Conservation (phyloP, 2,888 invertebrate genomes). For the Lacanobia oleracea region DNA sequence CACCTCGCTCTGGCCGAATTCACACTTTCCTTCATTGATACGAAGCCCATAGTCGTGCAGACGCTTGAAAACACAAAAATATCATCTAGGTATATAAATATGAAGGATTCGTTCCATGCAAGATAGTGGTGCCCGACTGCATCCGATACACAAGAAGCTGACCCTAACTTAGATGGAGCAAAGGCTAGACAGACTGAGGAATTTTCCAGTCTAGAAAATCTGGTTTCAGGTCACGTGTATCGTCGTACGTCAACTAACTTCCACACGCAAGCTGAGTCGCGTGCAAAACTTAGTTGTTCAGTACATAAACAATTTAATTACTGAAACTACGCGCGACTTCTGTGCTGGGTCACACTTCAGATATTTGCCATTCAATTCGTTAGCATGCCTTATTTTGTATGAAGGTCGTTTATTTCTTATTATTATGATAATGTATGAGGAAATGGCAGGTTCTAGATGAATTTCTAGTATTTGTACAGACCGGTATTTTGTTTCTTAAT, state of each 20-base stretch:
- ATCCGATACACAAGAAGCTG: not conserved
- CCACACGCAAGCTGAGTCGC: constrained; percentile 1
- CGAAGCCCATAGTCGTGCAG: no score
- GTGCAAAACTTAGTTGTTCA: constrained; percentile 27
- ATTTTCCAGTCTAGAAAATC: constrained; percentile 1
- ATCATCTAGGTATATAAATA: no score
- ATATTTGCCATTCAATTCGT: constrained; percentile 40
- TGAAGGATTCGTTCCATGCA: not conserved
- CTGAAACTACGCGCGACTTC: constrained; percentile 34
- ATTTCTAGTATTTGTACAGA: constrained; percentile 6
- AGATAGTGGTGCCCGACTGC: not conserved
- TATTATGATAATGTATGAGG: constrained; percentile 9
- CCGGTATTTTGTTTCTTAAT: not conserved
- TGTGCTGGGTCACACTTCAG: constrained; percentile 29
- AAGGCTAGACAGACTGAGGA: not conserved
- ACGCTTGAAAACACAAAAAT: no score
- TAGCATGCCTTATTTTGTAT: constrained; percentile 39
- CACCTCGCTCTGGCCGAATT: no score
- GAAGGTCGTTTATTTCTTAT: constrained; percentile 36
- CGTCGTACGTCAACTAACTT: not conserved
- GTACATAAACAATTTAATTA: constrained; percentile 11
- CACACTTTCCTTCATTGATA: no score
- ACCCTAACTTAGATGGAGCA: not conserved
- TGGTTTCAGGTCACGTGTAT: not conserved
- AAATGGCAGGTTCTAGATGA: constrained; percentile 12